A percentile compares a stretch with the other conserved stretches of the same genome.
Conservation (phyloP, 2,113 vertebrate genomes). For the Narcine bancroftii region DNA sequence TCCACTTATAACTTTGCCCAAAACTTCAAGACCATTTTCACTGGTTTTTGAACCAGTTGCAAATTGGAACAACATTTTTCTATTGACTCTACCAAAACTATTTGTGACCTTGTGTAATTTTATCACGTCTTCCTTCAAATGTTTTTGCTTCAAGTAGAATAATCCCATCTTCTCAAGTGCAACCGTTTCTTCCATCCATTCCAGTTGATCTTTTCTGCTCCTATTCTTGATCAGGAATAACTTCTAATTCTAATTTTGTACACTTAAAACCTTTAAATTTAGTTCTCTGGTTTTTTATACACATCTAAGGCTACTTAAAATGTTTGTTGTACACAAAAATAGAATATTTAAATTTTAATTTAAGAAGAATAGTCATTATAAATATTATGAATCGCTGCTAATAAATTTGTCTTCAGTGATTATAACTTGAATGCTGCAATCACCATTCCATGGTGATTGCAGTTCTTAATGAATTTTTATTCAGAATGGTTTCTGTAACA, state of each 20-base stretch:
- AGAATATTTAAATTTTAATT: not conserved
- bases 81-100: no score
- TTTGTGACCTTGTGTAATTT: no score
- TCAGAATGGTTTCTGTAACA: not conserved
- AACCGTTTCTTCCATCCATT: no score
- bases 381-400: not conserved
- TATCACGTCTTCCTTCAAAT: no score
- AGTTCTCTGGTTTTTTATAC: not conserved
- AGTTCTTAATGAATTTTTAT: slow-evolving; percentile 6
- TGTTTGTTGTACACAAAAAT: not conserved
- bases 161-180: no score
- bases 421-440: slow-evolving; percentile 4
- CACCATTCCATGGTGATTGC: not conserved
- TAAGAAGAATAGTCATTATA: not conserved
- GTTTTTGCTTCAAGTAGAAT: no score
- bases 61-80: no score
- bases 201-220: no score
- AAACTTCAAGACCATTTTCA: no score
- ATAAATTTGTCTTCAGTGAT: not conserved
- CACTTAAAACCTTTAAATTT: not conserved
- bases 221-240: not conserved
- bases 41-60: no score
- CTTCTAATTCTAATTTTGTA: not conserved
- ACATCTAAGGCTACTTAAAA: not conserved
- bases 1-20: no score